Percentiles rank a stretch among this genome's conserved stretches.
These are phyloP conservation scores for Rhinophrynus dorsalis DNA, from an alignment of 2,797 vertebrate genomes.

Conservation along the genomic window DNA sequence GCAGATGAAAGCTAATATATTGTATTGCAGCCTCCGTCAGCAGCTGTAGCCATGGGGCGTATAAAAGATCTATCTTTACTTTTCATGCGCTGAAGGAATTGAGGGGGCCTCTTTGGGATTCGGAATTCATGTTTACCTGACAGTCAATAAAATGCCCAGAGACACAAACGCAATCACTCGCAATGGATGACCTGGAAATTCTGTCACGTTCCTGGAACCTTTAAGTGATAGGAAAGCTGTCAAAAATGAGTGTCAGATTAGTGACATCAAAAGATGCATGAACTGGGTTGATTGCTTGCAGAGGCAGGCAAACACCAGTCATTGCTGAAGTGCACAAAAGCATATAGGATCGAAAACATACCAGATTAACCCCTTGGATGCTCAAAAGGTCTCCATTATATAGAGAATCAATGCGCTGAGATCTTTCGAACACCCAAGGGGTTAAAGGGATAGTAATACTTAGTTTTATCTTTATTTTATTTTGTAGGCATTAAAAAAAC, in stretches of 20 bases:
- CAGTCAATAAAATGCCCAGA: conserved; percentile 31
- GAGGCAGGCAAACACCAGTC: not conserved
- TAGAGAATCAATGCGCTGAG: too few relatives aligned
- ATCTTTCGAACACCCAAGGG: too few relatives aligned
- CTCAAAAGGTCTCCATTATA: too few relatives aligned
- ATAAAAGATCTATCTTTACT: conserved; percentile 9
- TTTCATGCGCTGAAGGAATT: not conserved
- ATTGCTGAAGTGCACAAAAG: not conserved
- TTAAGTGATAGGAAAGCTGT: conserved; percentile 6
- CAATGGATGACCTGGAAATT: conserved; percentile 3
- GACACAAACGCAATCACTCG: conserved; percentile 39
- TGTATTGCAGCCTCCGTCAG: not conserved
- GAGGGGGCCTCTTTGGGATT: conserved; percentile 33
- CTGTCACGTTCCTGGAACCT: conserved; percentile 11
- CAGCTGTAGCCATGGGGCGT: not conserved
- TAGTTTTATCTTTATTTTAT: too few relatives aligned
- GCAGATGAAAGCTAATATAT: conserved; percentile 9
- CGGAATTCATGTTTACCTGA: conserved; percentile 28
- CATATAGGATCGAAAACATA: too few relatives aligned
- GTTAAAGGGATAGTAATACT: too few relatives aligned
- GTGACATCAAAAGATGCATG: conserved; percentile 29
- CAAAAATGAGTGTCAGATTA: conserved; percentile 25
- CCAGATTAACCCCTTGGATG: too few relatives aligned
- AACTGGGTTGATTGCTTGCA: conserved; percentile 1
- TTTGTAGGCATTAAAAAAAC: too few relatives aligned